Base-by-base conservation (phyloP, 2,888 invertebrate genomes). In the Melanchra persicariae region DNA sequence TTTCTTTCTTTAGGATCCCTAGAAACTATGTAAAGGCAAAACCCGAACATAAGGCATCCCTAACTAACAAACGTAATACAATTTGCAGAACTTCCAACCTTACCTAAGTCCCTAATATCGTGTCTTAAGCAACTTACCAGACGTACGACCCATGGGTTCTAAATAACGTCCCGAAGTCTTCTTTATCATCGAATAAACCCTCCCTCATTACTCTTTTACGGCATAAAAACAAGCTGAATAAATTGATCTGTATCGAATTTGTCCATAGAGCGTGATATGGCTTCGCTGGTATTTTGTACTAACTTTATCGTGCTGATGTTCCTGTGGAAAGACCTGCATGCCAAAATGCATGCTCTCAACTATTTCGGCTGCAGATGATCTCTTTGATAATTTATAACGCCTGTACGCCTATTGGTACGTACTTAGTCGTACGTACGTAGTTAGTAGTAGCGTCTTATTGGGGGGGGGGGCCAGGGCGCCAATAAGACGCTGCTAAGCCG, bases 111-210 rank as follows among this genome's bases (percentile, higher is more conserved):
- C 60, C 37, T 70, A 59, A 74, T 66, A 60, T 65, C 58, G 66
- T 55, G 40, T 30, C 54, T 52, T 65, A 70, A 75, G 54, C 40
- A 75, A 74, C 73, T 82, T 82, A 79, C 77, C 73, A 58, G 60
- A 45, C 51, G 54, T 57, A 71, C 43, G 67, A 66, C 60, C 61
- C 58, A 49, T 49, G 51, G 49, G 37, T 47, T 69, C 57, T 7
- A 69, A 68, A 57, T 67, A 64, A 74, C 19, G 54, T 55, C 52
- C 40, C n/a, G 10, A 69, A 73, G 24, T 49, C 51, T 61, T 75
- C 51, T 78, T 63, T 75, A 77, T 73, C 70, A 59, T 54, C 37
- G 51, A 77, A 73, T 68, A 76, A 73, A 80, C 68, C 69, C 65
- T 43, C 43, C 71, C 58, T 69, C 77, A 75, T 79, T 81, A 73